Evolutionary conservation across 2,113 vertebrate genomes (phyloP).

Genomic region (Neodon shergylaensis): DNA sequence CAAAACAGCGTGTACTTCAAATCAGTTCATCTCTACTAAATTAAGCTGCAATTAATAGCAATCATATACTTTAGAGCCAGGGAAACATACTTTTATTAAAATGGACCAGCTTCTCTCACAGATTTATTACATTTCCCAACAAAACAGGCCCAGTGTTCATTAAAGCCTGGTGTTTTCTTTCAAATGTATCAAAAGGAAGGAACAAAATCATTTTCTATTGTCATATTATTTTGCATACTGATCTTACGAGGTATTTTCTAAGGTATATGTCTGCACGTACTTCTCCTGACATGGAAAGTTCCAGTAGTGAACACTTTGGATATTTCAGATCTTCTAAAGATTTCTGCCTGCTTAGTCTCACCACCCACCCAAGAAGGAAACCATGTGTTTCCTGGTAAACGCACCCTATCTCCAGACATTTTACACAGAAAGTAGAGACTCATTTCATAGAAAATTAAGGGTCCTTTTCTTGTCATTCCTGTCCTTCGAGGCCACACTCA

Average conservation of each 20-base stretch:
- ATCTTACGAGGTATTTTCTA: not conserved
- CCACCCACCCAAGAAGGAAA: slow-evolving; percentile 2
- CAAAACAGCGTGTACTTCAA: slow-evolving; percentile 51
- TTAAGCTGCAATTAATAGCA: slow-evolving; percentile 61
- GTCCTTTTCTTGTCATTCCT: not conserved
- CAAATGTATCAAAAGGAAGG: not conserved
- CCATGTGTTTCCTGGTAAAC: not conserved
- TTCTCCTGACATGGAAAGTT: slow-evolving; percentile 1
- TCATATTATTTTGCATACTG: not conserved
- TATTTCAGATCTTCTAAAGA: slow-evolving; percentile 20
- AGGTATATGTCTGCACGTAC: not conserved
- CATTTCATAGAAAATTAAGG: slow-evolving; percentile 40
- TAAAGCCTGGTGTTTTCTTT: not conserved
- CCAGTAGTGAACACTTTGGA: not conserved
- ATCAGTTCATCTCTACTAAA: slow-evolving; percentile 61
- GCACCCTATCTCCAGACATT: slow-evolving; percentile 41
- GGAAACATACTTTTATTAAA: slow-evolving; percentile 22
- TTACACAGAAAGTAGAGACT: slow-evolving; percentile 41
- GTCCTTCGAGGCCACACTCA: not conserved
- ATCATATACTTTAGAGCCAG: slow-evolving; percentile 56
- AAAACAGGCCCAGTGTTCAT: slow-evolving; percentile 20
- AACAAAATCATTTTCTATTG: not conserved
- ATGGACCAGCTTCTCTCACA: slow-evolving; percentile 18
- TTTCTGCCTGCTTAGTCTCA: slow-evolving; percentile 26
- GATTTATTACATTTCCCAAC: not conserved